Conservation (phyloP, 2,888 invertebrate species). For the Eilema griseolum region DNA sequence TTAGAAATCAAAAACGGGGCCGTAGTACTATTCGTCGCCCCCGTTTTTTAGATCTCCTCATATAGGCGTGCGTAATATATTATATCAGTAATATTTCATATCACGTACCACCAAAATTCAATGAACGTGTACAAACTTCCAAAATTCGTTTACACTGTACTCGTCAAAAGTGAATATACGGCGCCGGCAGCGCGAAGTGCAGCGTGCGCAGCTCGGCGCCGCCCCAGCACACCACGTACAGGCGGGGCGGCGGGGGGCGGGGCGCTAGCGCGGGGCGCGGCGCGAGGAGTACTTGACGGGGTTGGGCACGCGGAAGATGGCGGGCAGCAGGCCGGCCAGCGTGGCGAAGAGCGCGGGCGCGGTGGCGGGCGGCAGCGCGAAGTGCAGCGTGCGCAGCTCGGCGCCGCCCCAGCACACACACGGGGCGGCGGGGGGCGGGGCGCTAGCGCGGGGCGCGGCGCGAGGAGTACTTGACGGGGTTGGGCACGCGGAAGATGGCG, state of each 20-base stretch:
- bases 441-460: background rate
- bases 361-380: conserved; percentile 55
- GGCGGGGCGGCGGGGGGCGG: too few relatives aligned
- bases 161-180: too few relatives aligned
- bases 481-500: conserved; percentile 97
- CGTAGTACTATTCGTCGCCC: too few relatives aligned
- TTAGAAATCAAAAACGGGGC: too few relatives aligned
- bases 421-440: too few relatives aligned
- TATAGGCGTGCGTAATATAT: too few relatives aligned
- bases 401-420: conserved; percentile 97
- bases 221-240: conserved; percentile 97
- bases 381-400: conserved; percentile 92
- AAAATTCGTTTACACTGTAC: too few relatives aligned
- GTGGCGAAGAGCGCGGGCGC: conserved; percentile 91
- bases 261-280: background rate
- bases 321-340: conserved; percentile 95
- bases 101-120: too few relatives aligned
- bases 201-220: conserved; percentile 96
- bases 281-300: conserved; percentile 88
- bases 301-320: conserved; percentile 97
- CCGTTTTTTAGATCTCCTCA: too few relatives aligned
- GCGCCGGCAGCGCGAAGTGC: conserved; percentile 64
- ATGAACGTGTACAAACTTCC: too few relatives aligned
- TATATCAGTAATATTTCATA: too few relatives aligned
- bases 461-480: conserved; percentile 90